Conservation (phyloP, 2,797 vertebrate species). For the Psittacula derbiana region DNA sequence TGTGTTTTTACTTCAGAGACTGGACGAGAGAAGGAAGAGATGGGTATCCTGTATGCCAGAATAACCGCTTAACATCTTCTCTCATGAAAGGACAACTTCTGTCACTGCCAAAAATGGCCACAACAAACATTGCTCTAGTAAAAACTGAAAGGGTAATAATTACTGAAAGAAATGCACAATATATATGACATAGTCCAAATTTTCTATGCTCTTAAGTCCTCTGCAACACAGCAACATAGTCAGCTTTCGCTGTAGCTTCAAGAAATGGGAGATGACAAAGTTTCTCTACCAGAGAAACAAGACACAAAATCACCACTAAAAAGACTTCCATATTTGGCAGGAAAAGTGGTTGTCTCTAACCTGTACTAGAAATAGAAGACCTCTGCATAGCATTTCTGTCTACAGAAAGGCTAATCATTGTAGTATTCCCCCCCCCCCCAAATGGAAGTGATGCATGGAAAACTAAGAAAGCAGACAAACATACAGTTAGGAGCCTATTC, state of each 20-base stretch:
- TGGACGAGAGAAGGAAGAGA: neutral
- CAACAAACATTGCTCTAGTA: neutral
- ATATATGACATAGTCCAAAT: neutral
- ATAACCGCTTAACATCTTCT: neutral
- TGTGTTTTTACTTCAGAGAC: neutral
- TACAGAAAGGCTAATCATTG: neutral
- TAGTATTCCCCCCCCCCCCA: neutral
- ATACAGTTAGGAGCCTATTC: neutral
- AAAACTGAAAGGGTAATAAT: neutral
- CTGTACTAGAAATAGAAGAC: neutral
- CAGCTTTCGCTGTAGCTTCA: neutral
- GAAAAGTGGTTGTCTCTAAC: neutral
- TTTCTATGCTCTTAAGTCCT: neutral
- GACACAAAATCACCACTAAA: neutral
- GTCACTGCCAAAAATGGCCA: neutral
- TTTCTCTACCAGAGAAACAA: neutral
- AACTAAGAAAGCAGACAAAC: neutral
- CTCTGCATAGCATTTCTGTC: neutral
- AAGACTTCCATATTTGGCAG: neutral
- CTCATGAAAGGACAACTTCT: neutral
- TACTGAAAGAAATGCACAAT: neutral
- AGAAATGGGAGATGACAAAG: neutral
- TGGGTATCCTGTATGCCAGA: neutral
- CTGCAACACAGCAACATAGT: neutral
- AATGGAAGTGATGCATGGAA: neutral